These are phyloP conservation scores for Potamilus streckersoni DNA, from an alignment of 1,140 invertebrate genomes.

Conservation along the genomic window DNA sequence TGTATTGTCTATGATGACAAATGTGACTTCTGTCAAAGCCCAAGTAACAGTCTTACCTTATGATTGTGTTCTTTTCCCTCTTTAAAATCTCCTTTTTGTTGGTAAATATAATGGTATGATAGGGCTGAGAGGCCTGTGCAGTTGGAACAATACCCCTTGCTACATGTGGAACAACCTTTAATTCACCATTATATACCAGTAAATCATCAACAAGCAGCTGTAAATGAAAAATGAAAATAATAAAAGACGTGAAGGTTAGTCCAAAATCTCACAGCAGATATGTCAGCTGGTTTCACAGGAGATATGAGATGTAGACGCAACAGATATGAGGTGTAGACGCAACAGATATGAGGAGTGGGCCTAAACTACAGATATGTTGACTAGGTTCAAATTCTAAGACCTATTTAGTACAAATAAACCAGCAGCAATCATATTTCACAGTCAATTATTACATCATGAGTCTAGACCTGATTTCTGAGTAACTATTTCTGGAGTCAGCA, in stretches of 20 bases:
- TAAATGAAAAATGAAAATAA: conserved; percentile 17
- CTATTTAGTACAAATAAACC: too few species aligned
- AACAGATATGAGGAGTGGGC: neutral
- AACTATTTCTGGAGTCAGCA: too few species aligned
- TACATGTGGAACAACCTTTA: conserved; percentile 64
- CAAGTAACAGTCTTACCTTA: conserved; percentile 53
- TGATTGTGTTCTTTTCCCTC: conserved; percentile 61
- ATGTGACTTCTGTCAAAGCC: too few species aligned
- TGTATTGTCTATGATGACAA: too few species aligned
- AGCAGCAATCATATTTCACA: too few species aligned
- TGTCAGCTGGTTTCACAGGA: neutral
- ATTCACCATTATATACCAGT: conserved; percentile 78
- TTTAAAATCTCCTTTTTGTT: conserved; percentile 63
- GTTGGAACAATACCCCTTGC: conserved; percentile 59
- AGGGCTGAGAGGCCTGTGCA: conserved; percentile 55
- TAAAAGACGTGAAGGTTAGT: neutral
- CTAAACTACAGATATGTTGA: too few species aligned
- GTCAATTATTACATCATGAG: too few species aligned
- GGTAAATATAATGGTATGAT: conserved; percentile 71
- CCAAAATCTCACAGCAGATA: neutral
- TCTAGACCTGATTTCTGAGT: too few species aligned
- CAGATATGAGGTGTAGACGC: neutral
- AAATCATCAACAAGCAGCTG: conserved; percentile 80
- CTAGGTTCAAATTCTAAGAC: too few species aligned
- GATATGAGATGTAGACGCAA: neutral